These are phyloP conservation scores for Clarias platycephalus DNA, from an alignment of 2,797 vertebrate species.

Conservation along the genomic window DNA sequence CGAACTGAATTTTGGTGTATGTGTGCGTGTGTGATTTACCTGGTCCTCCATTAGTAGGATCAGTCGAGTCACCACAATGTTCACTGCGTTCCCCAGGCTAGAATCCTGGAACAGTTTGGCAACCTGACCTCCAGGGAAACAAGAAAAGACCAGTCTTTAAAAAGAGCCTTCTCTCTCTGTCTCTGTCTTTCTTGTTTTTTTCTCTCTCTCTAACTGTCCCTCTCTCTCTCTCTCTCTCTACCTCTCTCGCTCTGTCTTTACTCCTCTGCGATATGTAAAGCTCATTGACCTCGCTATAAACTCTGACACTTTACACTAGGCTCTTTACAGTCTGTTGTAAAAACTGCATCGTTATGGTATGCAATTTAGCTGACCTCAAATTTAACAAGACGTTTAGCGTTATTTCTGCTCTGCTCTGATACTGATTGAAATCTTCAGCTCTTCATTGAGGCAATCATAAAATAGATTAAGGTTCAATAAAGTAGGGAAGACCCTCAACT, in stretches of 20 bases:
- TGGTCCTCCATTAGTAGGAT: constrained; percentile 98
- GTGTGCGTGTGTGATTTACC: constrained; percentile 69
- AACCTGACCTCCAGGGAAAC: constrained; percentile 99
- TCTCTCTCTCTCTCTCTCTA: neutral
- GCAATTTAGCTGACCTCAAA: neutral
- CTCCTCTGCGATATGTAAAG: constrained; percentile 16
- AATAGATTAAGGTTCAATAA: neutral
- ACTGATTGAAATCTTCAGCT: neutral
- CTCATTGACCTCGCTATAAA: constrained; percentile 32
- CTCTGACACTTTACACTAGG: constrained; percentile 11
- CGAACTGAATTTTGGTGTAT: neutral
- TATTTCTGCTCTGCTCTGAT: neutral
- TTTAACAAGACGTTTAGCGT: neutral
- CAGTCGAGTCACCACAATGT: constrained; percentile 94
- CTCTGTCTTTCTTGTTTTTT: constrained; percentile 1
- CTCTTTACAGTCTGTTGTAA: constrained; percentile 32
- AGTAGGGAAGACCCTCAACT: no score
- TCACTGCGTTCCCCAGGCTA: constrained; percentile 98
- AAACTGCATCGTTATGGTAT: constrained; percentile 34
- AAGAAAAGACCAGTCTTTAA: constrained; percentile 99
- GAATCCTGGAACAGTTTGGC: constrained; percentile 99
- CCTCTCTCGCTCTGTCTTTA: neutral
- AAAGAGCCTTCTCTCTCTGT: constrained; percentile 58
- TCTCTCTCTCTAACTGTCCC: neutral
- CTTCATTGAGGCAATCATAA: neutral